These are phyloP conservation scores for Micrasema minimum DNA, from an alignment of 1,140 invertebrate genomes.

Conservation along the genomic window DNA sequence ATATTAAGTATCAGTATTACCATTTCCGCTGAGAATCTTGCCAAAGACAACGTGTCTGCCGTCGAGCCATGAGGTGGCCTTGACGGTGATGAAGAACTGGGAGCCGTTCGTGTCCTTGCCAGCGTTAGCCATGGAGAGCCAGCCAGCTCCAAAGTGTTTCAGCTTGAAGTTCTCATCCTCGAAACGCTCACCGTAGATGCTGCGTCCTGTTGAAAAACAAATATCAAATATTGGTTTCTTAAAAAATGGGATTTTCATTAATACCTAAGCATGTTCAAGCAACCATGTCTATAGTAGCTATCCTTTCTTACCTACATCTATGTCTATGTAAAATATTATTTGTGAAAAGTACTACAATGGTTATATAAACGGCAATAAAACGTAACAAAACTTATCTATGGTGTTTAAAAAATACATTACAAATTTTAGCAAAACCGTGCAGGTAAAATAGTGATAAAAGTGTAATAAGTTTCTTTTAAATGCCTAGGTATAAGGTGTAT, in stretches of 20 bases:
- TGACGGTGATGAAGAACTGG: conserved; percentile 97
- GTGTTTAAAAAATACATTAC: too few species aligned
- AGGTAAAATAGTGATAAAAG: too few species aligned
- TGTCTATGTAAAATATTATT: too few species aligned
- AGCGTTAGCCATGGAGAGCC: conserved; percentile 97
- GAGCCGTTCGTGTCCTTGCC: conserved; percentile 98
- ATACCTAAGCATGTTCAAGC: not conserved
- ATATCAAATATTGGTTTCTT: too few species aligned
- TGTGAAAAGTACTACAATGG: not conserved
- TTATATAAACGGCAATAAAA: not conserved
- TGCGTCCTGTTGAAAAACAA: conserved; percentile 75
- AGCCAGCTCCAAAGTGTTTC: conserved; percentile 96
- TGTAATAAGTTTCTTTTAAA: too few species aligned
- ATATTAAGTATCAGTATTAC: too few species aligned
- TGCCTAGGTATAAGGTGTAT: too few species aligned
- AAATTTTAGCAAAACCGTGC: too few species aligned
- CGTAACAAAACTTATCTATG: not conserved
- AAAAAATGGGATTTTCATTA: not conserved
- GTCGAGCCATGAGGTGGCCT: conserved; percentile 94
- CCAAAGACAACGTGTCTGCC: conserved; percentile 98
- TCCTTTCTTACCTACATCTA: too few species aligned
- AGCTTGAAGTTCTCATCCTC: conserved; percentile 98
- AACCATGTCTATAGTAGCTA: not conserved
- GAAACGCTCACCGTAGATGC: conserved; percentile 95
- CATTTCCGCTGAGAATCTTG: conserved; percentile 92